Percentiles rank a stretch among this genome's conserved stretches.
Conservation (phyloP, 1,140 invertebrate genomes). For the Onthophagus taurus region DNA sequence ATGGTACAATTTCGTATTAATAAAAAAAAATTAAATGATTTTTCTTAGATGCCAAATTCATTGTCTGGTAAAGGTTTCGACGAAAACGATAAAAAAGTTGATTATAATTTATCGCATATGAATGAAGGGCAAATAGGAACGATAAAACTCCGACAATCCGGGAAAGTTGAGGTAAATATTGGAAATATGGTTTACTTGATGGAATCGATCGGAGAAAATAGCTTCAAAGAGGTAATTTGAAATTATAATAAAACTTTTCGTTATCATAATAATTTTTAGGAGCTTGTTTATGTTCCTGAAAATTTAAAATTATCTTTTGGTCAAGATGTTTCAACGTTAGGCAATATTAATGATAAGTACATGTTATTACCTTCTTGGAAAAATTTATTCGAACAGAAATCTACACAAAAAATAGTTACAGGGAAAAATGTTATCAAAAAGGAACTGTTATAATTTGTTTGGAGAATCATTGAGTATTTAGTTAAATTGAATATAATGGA, state of each 20-base stretch:
- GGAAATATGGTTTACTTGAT: constrained; percentile 5
- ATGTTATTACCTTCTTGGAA: constrained; percentile 10
- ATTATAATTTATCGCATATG: constrained; percentile 9
- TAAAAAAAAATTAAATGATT: neutral
- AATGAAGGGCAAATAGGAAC: constrained; percentile 8
- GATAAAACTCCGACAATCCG: constrained; percentile 5
- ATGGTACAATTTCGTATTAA: neutral
- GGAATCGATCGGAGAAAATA: constrained; percentile 3
- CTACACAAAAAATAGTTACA: neutral
- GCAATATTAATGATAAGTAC: constrained; percentile 7
- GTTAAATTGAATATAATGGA: too few relatives aligned
- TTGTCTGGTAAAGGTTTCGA: constrained; percentile 6
- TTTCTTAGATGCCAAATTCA: constrained; percentile 8
- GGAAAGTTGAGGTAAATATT: neutral
- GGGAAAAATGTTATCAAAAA: too few relatives aligned
- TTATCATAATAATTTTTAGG: constrained; percentile 2
- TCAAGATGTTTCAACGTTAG: neutral
- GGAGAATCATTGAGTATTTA: too few relatives aligned
- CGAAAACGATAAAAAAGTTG: neutral
- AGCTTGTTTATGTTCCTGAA: neutral
- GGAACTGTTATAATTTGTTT: too few relatives aligned
- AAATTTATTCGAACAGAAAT: constrained; percentile 1
- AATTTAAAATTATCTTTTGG: neutral
- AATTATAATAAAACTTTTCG: neutral
- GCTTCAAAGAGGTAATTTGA: constrained; percentile 4